These are phyloP conservation scores for Drosophila melanica DNA, from an alignment of 1,140 invertebrate genomes.

Conservation along the genomic window DNA sequence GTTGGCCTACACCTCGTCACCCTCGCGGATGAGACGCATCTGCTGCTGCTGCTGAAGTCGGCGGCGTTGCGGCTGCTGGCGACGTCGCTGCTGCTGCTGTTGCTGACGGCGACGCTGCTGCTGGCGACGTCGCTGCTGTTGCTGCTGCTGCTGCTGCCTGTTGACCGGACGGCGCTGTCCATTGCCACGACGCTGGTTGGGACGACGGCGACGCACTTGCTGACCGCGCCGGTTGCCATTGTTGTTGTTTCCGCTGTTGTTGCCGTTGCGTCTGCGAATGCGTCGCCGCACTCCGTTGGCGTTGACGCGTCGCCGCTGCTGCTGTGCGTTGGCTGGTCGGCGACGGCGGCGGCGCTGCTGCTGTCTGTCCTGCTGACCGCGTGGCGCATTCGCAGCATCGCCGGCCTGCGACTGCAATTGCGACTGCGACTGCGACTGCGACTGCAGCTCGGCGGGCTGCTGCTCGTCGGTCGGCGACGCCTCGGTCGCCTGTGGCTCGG, in stretches of 20 bases:
- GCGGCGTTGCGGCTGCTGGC: conserved; percentile 31
- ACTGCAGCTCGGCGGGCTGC: neutral
- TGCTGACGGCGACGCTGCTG: conserved; percentile 43
- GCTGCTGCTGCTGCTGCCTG: conserved; percentile 44
- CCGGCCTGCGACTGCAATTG: conserved; percentile 5
- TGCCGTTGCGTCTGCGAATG: conserved; percentile 11
- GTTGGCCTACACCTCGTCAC: conserved; percentile 19
- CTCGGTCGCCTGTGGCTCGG: neutral
- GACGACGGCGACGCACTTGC: conserved; percentile 47
- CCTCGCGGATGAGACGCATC: conserved; percentile 29
- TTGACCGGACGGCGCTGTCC: conserved; percentile 43
- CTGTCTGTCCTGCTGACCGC: conserved; percentile 33
- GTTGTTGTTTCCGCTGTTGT: conserved; percentile 14
- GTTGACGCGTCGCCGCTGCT: conserved; percentile 20
- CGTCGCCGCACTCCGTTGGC: conserved; percentile 5
- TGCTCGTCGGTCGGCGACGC: neutral
- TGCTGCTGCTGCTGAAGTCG: conserved; percentile 18
- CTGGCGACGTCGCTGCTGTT: conserved; percentile 51
- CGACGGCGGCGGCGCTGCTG: conserved; percentile 36
- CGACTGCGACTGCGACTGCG: conserved; percentile 5
- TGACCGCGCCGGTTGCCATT: conserved; percentile 45
- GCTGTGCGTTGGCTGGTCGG: conserved; percentile 2
- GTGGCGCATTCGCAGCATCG: conserved; percentile 26
- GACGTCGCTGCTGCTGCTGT: conserved; percentile 55
- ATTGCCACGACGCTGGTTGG: conserved; percentile 48